Percentiles rank a stretch among this genome's conserved stretches.
These are phyloP conservation scores for Nymphalis io DNA, from an alignment of 1,140 invertebrate species.

Conservation along the genomic window DNA sequence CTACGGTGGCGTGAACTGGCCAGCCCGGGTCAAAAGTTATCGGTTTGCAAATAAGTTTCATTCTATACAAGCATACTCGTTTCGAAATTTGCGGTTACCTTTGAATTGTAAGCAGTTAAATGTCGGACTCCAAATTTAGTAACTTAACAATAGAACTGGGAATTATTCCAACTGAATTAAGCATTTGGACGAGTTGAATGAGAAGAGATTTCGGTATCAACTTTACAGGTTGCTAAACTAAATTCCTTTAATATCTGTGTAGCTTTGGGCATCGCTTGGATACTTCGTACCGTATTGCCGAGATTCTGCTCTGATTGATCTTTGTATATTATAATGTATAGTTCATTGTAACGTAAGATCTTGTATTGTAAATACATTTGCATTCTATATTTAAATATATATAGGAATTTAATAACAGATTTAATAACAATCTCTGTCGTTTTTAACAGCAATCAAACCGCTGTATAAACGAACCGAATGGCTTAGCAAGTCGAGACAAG, in stretches of 20 bases:
- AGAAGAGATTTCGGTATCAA: slow-evolving; percentile 69
- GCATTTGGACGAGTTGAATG: slow-evolving; percentile 70
- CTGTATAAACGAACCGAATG: slow-evolving; percentile 68
- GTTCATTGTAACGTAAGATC: slow-evolving; percentile 11
- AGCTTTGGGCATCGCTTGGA: slow-evolving; percentile 38
- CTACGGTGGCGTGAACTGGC: slow-evolving; percentile 52
- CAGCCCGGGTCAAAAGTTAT: slow-evolving; percentile 69
- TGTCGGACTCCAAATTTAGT: slow-evolving; percentile 72
- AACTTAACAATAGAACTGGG: slow-evolving; percentile 76
- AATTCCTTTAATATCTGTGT: slow-evolving; percentile 47
- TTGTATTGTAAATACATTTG: not conserved
- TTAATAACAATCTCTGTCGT: slow-evolving; percentile 48
- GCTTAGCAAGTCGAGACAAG: slow-evolving; percentile 74
- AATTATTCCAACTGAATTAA: slow-evolving; percentile 77
- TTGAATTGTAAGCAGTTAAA: slow-evolving; percentile 77
- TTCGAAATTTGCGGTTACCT: slow-evolving; percentile 76
- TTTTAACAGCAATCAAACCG: slow-evolving; percentile 64
- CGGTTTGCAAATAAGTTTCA: slow-evolving; percentile 74
- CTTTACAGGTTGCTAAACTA: slow-evolving; percentile 60
- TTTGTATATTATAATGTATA: slow-evolving; percentile 6
- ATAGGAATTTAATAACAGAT: not conserved
- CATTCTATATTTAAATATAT: not conserved
- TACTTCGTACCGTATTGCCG: slow-evolving; percentile 26
- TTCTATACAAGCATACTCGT: slow-evolving; percentile 68
- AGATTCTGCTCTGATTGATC: slow-evolving; percentile 17